Conservation (phyloP, 2,797 vertebrate genomes). For the Apogon hyalosoma region DNA sequence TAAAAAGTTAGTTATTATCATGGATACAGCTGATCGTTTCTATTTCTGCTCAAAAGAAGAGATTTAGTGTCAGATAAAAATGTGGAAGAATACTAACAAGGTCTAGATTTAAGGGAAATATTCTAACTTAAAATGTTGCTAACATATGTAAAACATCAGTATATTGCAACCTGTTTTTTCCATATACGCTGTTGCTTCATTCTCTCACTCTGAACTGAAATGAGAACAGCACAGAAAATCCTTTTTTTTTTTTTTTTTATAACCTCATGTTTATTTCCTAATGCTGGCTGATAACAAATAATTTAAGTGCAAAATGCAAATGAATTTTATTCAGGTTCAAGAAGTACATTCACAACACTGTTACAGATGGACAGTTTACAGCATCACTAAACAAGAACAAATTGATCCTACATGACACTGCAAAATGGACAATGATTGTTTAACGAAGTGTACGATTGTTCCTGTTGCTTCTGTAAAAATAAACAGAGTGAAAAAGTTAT, state of each 20-base stretch:
- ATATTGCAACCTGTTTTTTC: conserved; percentile 3
- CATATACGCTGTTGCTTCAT: neutral
- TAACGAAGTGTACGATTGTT: neutral
- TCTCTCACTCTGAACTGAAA: conserved; percentile 1
- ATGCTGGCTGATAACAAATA: conserved; percentile 21
- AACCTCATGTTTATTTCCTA: conserved; percentile 2
- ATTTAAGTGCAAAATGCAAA: conserved; percentile 64
- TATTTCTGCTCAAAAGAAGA: too few relatives aligned
- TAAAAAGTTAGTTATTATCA: too few relatives aligned
- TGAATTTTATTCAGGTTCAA: conserved; percentile 17
- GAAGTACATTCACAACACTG: conserved; percentile 54
- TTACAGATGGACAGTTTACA: conserved; percentile 30
- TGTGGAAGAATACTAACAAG: too few relatives aligned
- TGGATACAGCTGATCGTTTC: too few relatives aligned
- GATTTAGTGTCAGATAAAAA: too few relatives aligned
- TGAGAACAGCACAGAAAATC: neutral
- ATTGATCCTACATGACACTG: conserved; percentile 19
- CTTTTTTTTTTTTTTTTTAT: neutral
- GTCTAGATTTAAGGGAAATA: too few relatives aligned
- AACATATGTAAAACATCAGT: too few relatives aligned
- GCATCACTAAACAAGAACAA: conserved; percentile 31
- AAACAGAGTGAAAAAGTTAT: neutral
- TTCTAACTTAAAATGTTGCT: too few relatives aligned
- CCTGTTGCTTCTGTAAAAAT: conserved; percentile 2
- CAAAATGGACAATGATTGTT: conserved; percentile 13